Evolutionary conservation across 2,797 vertebrate species (phyloP).

Genomic region (Micrastur ruficollis): DNA sequence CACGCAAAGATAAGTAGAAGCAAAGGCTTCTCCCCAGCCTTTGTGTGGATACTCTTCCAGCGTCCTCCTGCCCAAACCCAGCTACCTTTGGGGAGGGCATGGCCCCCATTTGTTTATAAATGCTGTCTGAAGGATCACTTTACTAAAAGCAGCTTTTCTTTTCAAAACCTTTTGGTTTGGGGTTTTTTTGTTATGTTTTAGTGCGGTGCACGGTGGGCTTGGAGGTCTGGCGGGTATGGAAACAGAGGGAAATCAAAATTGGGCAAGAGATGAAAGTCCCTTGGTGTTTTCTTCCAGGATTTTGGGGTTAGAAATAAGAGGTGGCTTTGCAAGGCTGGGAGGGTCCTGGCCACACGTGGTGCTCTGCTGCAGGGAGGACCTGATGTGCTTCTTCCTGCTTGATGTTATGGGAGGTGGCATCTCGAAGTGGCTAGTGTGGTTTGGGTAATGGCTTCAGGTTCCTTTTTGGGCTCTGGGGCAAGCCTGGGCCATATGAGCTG

Average conservation of each 20-base stretch:
- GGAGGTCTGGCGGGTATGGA: background rate
- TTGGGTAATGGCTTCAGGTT: background rate
- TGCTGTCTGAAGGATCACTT: background rate
- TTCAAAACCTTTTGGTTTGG: background rate
- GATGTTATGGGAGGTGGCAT: background rate
- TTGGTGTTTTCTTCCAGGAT: background rate
- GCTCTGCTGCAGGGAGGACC: background rate
- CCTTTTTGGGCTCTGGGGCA: background rate
- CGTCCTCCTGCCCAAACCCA: background rate
- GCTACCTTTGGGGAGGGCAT: background rate
- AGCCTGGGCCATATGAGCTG: background rate
- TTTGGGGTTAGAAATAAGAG: background rate
- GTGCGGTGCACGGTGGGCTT: background rate
- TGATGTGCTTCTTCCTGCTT: background rate
- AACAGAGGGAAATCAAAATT: background rate
- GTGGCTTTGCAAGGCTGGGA: background rate
- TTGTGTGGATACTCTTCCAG: background rate
- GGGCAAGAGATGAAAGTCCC: background rate
- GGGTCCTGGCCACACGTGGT: accelerated
- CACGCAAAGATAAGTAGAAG: background rate
- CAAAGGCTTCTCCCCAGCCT: background rate
- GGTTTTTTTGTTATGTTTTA: background rate
- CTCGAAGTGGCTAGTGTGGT: accelerated
- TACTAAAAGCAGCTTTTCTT: background rate
- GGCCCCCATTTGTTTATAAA: background rate